phyloP scores from a whole-genome alignment of 2,888 invertebrate genomes.

The Hypolimnas misippus region DNA sequence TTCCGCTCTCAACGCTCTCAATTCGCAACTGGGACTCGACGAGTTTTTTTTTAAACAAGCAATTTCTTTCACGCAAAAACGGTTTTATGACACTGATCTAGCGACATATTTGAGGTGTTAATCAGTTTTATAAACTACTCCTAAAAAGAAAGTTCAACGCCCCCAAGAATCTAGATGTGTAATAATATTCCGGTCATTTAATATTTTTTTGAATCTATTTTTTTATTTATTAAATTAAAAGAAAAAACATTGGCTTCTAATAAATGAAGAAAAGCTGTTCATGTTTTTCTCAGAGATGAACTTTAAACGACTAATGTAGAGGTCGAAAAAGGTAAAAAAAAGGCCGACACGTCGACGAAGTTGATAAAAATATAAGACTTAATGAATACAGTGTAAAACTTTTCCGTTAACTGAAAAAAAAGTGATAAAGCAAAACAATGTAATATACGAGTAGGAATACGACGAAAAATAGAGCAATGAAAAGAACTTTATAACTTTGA shows the following conservation, averaged over 20 bases:
- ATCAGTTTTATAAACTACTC: slow-evolving; percentile 18
- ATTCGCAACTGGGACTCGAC: slow-evolving; percentile 37
- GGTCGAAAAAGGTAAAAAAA: not conserved
- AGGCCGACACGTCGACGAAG: not conserved
- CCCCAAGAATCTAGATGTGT: slow-evolving; percentile 9
- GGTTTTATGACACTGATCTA: slow-evolving; percentile 35
- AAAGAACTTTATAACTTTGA: not conserved
- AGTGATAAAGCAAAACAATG: not conserved
- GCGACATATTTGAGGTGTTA: slow-evolving; percentile 35
- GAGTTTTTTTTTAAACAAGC: slow-evolving; percentile 40
- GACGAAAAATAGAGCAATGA: not conserved
- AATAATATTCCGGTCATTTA: too few relatives aligned
- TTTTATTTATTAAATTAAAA: not conserved
- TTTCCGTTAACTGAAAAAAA: not conserved
- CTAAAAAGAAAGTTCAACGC: slow-evolving; percentile 33
- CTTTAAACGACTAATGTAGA: not conserved
- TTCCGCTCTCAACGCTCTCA: slow-evolving; percentile 42
- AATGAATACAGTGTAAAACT: slow-evolving; percentile 1
- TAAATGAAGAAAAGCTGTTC: not conserved
- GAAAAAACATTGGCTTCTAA: not conserved
- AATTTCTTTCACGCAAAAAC: slow-evolving; percentile 37
- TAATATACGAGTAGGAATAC: not conserved
- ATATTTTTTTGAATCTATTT: too few relatives aligned
- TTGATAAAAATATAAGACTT: slow-evolving; percentile 2
- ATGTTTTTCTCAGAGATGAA: not conserved